Base-by-base conservation (phyloP, 2,888 invertebrate genomes). In the Leuctra nigra region DNA sequence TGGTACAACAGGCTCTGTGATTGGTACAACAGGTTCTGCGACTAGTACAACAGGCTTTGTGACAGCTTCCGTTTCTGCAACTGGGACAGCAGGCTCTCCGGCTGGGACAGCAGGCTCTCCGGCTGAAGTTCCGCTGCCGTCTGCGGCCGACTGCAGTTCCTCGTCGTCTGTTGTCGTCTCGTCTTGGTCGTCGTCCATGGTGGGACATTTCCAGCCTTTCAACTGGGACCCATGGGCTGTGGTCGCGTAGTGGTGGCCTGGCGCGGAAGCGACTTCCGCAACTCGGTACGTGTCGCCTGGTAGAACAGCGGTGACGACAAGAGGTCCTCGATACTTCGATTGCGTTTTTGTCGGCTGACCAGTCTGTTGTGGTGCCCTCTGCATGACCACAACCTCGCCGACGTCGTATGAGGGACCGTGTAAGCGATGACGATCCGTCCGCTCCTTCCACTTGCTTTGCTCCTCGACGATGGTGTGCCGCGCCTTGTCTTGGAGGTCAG, bases 221-320 rank as follows among this genome's bases (percentile, higher is more conserved):
- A 41, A 20, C 22, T 41, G 41, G 22, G 14, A 14, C 18, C 14
- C 41, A 41, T 16, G 14, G 14, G 41, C 41, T 9, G 41, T 41
- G 22, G 41, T 18, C 14, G 41, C 41, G 22, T 41, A 41, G 9
- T 20, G 41, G 22, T 20, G 18, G 11, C 20, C 22, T 11, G 14
- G 11, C 3, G 20, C 2, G 16, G 4, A 18, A 16, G 18, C 3
- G 16, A 41, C 14, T 16, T 41, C 14, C 22, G 41, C 13, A 4
- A 41, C 41, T 41, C 41, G 41, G 22, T 41, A 41, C 11, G 41
- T 41, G 41, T 41, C 41, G 16, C 41, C 41, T 14, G 46, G 46
- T 11, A 46, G 22, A 9, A 23, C 9, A n/a, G 46, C 46, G 4
- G 23, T 23, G 13, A 46, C 23, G n/a, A 46, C 46, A 6, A 46